Evolutionary conservation across 2,888 invertebrate genomes (phyloP).

Genomic region (Pseudoips prasinana): DNA sequence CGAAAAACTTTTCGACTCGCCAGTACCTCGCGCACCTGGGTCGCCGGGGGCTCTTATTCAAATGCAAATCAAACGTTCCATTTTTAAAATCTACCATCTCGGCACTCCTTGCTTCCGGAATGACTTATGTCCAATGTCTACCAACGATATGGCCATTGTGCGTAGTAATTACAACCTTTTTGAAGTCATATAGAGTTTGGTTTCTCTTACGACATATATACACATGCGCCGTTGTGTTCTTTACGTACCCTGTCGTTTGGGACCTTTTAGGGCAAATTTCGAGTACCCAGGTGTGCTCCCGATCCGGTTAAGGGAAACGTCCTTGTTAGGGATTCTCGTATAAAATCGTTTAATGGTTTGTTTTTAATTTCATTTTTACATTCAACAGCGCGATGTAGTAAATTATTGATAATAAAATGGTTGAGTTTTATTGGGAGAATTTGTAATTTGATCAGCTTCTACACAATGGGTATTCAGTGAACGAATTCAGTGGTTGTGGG

Average conservation of each 20-base stretch:
- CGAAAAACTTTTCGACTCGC: constrained; percentile 61
- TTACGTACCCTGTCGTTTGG: constrained; percentile 61
- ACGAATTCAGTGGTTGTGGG: constrained; percentile 44
- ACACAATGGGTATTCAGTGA: constrained; percentile 43
- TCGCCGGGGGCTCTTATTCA: constrained; percentile 80
- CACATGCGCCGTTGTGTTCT: constrained; percentile 42
- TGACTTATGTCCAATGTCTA: constrained; percentile 74
- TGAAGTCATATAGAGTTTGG: constrained; percentile 15
- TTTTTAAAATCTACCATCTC: constrained; percentile 82
- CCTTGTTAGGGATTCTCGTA: constrained; percentile 80
- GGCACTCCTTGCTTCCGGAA: constrained; percentile 76
- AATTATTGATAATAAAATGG: constrained; percentile 71
- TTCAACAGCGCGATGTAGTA: constrained; percentile 64
- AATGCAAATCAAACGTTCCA: constrained; percentile 83
- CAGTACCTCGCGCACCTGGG: constrained; percentile 78
- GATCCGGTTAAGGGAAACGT: constrained; percentile 81
- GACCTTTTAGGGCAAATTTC: constrained; percentile 78
- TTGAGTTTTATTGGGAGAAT: constrained; percentile 59
- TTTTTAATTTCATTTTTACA: constrained; percentile 79
- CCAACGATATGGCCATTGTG: constrained; percentile 39
- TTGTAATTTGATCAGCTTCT: constrained; percentile 52
- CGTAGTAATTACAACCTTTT: constrained; percentile 41
- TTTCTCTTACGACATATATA: constrained; percentile 18
- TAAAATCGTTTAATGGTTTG: constrained; percentile 81
- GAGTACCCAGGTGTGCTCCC: constrained; percentile 82